Base-by-base conservation (phyloP, 92 coral and sea anemone genomes). In the Diadumene lineata region DNA sequence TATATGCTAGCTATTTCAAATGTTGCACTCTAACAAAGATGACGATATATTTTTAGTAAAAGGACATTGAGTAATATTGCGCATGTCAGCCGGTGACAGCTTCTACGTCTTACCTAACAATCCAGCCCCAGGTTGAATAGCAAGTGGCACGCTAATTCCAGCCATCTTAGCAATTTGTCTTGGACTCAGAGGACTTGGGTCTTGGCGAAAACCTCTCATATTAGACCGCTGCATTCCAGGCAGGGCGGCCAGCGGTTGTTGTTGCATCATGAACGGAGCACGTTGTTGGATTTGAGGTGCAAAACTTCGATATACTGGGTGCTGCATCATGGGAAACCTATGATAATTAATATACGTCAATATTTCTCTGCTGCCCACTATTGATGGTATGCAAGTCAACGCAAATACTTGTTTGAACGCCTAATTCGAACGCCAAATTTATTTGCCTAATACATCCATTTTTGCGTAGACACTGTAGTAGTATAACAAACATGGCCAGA, bases 61-160 rank as follows among this genome's bases (percentile, higher is more conserved):
- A n/a, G n/a, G n/a, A n/a, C n/a, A n/a, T n/a, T n/a, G n/a, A n/a
- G n/a, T n/a, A n/a, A n/a, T n/a, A n/a, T n/a, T n/a, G n/a, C n/a
- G n/a, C n/a, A n/a, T n/a, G n/a, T n/a, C n/a, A n/a, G n/a, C n/a
- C n/a, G n/a, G n/a, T n/a, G n/a, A n/a, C n/a, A n/a, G n/a, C n/a
- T n/a, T n/a, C n/a, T n/a, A n/a, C n/a, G n/a, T 6, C 58, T 3
- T 72, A 85, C 94, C 91, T 60, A 83, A 82, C 53, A 89, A 62
- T 21, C 88, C 90, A 68, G 77, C 25, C 25, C 87, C 89, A 38
- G 87, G 91, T 51, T 79, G 94, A 55, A 69, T 75, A 18, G 92
- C 72, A 6, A 90, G 32, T 29, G 96, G 96, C 24, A 90, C 70
- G 30, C 96, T 90, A 10, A 90, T 90, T 27, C 96, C 96, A 1